phyloP scores from a whole-genome alignment of 2,113 vertebrate genomes.

The Saguinus midas region DNA sequence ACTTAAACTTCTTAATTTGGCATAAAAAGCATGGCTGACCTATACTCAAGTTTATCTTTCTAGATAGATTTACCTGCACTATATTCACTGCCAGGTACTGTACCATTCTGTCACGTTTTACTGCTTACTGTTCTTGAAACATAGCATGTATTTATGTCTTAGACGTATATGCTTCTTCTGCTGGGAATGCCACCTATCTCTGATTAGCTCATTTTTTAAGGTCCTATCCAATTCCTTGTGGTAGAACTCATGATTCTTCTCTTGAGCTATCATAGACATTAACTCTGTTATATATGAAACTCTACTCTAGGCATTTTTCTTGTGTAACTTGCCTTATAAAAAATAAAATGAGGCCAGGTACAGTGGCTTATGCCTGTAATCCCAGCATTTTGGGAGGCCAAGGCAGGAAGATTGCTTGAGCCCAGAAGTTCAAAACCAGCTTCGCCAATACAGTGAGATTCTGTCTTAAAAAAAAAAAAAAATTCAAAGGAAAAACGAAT shows the following conservation, averaged over 20 bases:
- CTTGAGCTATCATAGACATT: neutral
- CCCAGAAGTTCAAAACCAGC: too few relatives aligned
- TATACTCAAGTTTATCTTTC: neutral
- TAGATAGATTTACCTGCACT: neutral
- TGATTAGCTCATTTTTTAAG: neutral
- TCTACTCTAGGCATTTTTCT: neutral
- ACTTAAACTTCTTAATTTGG: neutral
- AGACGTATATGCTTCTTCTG: neutral
- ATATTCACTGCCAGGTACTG: neutral
- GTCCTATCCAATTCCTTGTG: neutral
- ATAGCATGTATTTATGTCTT: neutral
- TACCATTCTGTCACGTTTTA: neutral
- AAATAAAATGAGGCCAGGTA: neutral
- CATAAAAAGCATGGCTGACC: neutral
- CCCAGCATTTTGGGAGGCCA: too few relatives aligned
- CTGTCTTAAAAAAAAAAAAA: neutral
- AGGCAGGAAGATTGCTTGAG: too few relatives aligned
- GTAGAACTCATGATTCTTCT: neutral
- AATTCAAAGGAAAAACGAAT: neutral
- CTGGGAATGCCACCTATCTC: neutral
- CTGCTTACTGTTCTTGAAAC: neutral
- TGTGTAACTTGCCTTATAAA: neutral
- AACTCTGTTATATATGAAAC: neutral
- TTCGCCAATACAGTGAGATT: too few relatives aligned
- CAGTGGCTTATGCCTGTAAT: too few relatives aligned